phyloP scores from a whole-genome alignment of 2,888 invertebrate species.

The Trachelus tabidus region DNA sequence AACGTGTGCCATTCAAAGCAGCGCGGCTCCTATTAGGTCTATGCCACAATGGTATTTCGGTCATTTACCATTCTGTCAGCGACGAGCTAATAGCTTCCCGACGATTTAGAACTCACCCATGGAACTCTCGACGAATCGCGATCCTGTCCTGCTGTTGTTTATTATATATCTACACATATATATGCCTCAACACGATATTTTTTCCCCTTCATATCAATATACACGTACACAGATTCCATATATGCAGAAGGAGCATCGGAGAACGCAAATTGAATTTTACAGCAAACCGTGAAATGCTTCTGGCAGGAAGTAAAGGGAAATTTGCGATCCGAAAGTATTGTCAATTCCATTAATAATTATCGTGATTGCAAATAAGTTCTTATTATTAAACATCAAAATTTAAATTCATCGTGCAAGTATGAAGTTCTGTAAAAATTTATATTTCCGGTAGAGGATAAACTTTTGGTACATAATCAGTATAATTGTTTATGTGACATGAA shows the following conservation, averaged over 20 bases:
- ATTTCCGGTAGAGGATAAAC: slow-evolving; percentile 40
- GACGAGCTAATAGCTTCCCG: not conserved
- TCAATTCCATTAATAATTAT: no score
- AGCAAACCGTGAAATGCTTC: no score
- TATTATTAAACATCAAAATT: no score
- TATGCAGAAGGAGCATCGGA: no score
- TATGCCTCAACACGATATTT: no score
- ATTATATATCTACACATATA: not conserved
- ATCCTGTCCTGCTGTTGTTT: not conserved
- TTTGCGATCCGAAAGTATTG: no score
- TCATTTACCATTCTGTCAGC: not conserved
- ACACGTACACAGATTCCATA: no score
- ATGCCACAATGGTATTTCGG: not conserved
- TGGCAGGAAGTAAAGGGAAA: no score
- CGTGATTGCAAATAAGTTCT: no score
- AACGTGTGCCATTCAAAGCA: not conserved
- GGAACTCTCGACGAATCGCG: not conserved
- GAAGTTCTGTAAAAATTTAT: not conserved
- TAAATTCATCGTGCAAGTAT: no score
- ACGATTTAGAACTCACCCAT: not conserved
- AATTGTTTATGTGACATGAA: slow-evolving; percentile 52
- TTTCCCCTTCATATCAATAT: no score
- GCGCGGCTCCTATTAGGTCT: not conserved
- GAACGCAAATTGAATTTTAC: no score
- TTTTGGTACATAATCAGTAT: slow-evolving; percentile 40